These are phyloP conservation scores for Protaetia brevitarsis DNA, from an alignment of 1,140 invertebrate genomes.

Conservation along the genomic window DNA sequence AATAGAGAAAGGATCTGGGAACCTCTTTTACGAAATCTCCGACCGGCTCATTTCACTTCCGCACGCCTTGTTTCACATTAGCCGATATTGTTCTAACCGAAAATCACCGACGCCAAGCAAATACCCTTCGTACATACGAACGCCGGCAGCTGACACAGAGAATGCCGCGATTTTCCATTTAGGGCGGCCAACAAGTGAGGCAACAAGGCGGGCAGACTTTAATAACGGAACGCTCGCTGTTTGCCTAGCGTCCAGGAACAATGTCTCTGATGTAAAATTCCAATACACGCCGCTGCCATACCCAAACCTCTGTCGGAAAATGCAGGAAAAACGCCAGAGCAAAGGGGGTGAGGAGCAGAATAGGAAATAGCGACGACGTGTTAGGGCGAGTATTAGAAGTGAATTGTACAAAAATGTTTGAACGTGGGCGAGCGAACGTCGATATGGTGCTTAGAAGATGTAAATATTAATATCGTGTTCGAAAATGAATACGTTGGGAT, in stretches of 20 bases:
- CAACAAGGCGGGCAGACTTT: background rate
- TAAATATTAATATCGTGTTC: too few relatives aligned
- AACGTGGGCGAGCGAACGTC: background rate
- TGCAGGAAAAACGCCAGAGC: background rate
- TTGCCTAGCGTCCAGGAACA: slow-evolving; percentile 6
- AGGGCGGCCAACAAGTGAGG: too few relatives aligned
- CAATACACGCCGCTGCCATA: background rate
- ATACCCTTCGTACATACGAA: background rate
- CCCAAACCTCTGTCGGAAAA: background rate
- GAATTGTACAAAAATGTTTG: background rate
- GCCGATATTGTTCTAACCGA: slow-evolving; percentile 14
- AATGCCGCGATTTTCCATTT: background rate
- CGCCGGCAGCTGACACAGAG: background rate
- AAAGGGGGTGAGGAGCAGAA: background rate
- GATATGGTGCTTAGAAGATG: too few relatives aligned
- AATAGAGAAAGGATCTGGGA: too few relatives aligned
- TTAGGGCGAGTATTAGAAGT: slow-evolving; percentile 3
- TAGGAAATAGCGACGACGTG: background rate
- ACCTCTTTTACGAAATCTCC: background rate
- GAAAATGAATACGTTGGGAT: too few relatives aligned
- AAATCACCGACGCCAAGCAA: background rate
- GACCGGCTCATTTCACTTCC: background rate
- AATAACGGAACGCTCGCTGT: background rate
- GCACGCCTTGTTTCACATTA: background rate
- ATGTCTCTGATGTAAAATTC: background rate